Conservation (phyloP, 1,140 invertebrate species). For the Metaphire vulgaris region DNA sequence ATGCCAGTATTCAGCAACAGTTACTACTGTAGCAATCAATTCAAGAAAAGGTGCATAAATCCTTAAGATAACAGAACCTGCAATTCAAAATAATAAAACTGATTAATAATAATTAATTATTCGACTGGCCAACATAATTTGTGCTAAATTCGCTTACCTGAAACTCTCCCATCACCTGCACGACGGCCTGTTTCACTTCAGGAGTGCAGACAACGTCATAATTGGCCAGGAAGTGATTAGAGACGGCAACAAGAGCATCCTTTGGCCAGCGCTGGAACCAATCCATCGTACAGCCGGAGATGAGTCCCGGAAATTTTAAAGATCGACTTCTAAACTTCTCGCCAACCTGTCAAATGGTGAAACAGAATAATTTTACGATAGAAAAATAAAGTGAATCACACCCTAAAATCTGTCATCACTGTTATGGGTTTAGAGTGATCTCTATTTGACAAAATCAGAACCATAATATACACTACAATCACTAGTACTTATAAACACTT, state of each 20-base stretch:
- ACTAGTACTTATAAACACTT: no score
- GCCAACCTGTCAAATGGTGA: constrained; percentile 41
- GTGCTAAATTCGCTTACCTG: constrained; percentile 38
- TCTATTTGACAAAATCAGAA: no score
- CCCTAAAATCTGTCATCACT: background rate
- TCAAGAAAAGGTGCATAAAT: no score
- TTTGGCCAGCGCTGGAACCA: constrained; percentile 97
- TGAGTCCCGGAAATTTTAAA: constrained; percentile 85
- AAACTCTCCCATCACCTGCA: constrained; percentile 70
- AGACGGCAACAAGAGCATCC: constrained; percentile 86
- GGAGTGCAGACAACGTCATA: constrained; percentile 80
- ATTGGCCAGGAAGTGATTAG: constrained; percentile 79
- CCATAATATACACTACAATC: no score
- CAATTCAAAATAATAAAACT: background rate
- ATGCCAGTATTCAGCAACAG: no score
- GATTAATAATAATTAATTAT: background rate
- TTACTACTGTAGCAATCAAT: no score
- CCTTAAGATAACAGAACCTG: no score
- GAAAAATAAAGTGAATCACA: background rate
- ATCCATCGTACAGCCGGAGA: constrained; percentile 93
- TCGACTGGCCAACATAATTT: background rate
- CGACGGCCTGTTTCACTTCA: constrained; percentile 74
- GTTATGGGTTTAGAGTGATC: no score
- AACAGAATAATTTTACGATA: constrained; percentile 5
- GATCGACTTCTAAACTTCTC: constrained; percentile 65